Base-by-base conservation (phyloP, 2,888 invertebrate species). In the Brachypalpus laphriformis region DNA sequence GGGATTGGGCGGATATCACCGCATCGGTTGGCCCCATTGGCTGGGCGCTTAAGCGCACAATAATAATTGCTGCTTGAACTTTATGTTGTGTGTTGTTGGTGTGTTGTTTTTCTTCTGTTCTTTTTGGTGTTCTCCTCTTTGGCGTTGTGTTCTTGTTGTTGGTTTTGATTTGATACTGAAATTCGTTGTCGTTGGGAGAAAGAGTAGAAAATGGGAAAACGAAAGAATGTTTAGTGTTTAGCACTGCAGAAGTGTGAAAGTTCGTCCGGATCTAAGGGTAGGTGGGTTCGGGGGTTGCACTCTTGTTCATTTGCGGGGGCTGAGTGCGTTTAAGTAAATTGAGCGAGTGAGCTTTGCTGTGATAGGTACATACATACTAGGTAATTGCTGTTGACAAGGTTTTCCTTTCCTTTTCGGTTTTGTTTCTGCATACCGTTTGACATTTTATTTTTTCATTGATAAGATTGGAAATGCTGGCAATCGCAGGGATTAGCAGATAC, bases 161-260 rank as follows among this genome's bases (percentile, higher is more conserved):
- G 70, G 65, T 76, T 81, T 85, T 85, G 85, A 85, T 85, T 75
- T 81, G 75, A 72, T 85, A 81, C 81, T 71, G 66, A 85, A 85
- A 81, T 85, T 85, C 81, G 85, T 81, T 80, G 66, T 66, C 51
- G 51, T 68, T 22, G 45, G 2, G 20, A 45, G 34, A 16, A 31
- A 22, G 34, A 22, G 40, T 25, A 25, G 42, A 31, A 31, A 7
- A 65, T n/a, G 31, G 22, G 22, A 68, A 37, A 57, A 45, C 5
- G 51, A 78, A 66, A 68, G 72, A 78, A 76, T 82, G 82, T 65
- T 74, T 61, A 56, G 18, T 47, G 42, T 68, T 25, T 56, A 31
- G 77, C 47, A 66, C 37, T 77, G 82, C 59, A 56, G n/a, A n/a
- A 70, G 78, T 83, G 77, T 74, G 72, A 78, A 72, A 77, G 71